A percentile compares a stretch with the other conserved stretches of the same genome.
Conservation (phyloP, 2,797 vertebrate genomes). For the Tachyglossus aculeatus region DNA sequence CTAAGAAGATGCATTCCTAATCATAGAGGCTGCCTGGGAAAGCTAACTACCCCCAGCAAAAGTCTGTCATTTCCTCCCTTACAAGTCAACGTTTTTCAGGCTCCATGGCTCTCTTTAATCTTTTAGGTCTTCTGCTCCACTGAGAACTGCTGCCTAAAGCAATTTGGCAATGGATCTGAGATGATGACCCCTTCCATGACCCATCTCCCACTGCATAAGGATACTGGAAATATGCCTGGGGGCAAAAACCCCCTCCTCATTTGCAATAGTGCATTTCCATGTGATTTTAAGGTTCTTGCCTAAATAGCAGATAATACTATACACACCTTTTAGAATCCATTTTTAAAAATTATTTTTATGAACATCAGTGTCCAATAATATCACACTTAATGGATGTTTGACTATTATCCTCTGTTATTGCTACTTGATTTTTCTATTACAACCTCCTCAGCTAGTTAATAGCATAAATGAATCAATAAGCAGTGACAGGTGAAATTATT, state of each 20-base stretch:
- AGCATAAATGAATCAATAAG: conserved; percentile 6
- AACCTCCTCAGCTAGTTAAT: conserved; percentile 9
- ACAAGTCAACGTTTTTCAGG: too few relatives aligned
- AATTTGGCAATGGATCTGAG: too few relatives aligned
- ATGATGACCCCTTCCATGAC: too few relatives aligned
- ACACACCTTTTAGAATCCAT: not conserved
- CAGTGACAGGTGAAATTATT: not conserved
- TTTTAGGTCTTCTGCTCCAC: not conserved
- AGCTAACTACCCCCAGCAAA: too few relatives aligned
- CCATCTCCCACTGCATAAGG: too few relatives aligned
- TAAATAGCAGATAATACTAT: not conserved
- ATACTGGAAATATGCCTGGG: too few relatives aligned
- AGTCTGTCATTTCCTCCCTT: too few relatives aligned
- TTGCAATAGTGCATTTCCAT: not conserved
- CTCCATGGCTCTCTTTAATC: too few relatives aligned
- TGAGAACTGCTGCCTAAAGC: too few relatives aligned
- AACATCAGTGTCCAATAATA: conserved; percentile 29
- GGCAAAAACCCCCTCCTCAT: too few relatives aligned
- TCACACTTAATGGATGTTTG: conserved; percentile 14
- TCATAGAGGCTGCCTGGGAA: too few relatives aligned
- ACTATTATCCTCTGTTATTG: not conserved
- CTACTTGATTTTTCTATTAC: not conserved
- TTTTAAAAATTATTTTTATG: conserved; percentile 24
- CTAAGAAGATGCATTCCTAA: too few relatives aligned
- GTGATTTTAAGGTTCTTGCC: not conserved